Conservation (phyloP, 1,140 invertebrate genomes). For the Harpegnathos saltator region DNA sequence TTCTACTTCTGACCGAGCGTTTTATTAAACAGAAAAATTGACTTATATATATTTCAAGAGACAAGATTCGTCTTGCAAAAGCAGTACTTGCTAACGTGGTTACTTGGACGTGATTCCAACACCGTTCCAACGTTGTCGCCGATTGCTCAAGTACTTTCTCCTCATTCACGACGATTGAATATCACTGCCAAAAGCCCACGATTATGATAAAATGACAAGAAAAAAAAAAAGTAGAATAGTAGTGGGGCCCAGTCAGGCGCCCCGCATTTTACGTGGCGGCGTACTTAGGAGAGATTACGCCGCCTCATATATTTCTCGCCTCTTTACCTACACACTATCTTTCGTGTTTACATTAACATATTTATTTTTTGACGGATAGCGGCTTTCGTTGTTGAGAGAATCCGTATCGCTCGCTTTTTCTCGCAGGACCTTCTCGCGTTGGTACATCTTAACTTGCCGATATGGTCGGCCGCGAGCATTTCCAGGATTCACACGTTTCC, state of each 20-base stretch:
- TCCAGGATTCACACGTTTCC: too few relatives aligned
- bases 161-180: constrained; percentile 84
- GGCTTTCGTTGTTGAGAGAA: constrained; percentile 40
- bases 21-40: not conserved
- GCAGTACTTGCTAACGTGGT: constrained; percentile 20
- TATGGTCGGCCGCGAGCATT: not conserved
- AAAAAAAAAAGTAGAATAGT: constrained; percentile 48
- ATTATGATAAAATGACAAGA: constrained; percentile 65
- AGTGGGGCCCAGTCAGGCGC: constrained; percentile 3
- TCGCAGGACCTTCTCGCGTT: not conserved
- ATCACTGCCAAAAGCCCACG: constrained; percentile 85
- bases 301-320: constrained; percentile 35
- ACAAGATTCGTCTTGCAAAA: constrained; percentile 16
- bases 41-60: not conserved
- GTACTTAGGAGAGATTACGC: not conserved
- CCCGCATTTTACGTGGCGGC: constrained; percentile 8
- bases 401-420: constrained; percentile 47
- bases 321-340: constrained; percentile 22
- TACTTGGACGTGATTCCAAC: not conserved
- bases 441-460: too few relatives aligned
- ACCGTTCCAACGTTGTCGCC: not conserved
- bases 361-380: constrained; percentile 62
- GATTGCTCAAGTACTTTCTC: constrained; percentile 72
- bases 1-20: not conserved
- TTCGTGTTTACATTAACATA: constrained; percentile 53